phyloP scores from a whole-genome alignment of 2,888 invertebrate genomes.

The Tachina fera region DNA sequence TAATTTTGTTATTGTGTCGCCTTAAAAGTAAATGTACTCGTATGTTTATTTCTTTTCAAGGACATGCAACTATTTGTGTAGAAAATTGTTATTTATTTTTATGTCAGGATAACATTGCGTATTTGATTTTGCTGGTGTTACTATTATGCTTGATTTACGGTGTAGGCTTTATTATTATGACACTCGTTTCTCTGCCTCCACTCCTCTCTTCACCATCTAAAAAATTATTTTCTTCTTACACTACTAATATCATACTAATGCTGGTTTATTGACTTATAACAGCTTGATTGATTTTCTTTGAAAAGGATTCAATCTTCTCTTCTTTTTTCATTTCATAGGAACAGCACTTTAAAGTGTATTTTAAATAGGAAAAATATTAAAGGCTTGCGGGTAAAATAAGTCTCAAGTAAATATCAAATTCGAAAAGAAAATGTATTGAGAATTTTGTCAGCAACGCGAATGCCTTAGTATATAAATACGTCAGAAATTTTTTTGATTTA shows the following conservation, averaged over 20 bases:
- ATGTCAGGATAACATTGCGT: background rate
- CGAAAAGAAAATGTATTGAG: background rate
- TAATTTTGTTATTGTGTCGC: too few relatives aligned
- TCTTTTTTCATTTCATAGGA: background rate
- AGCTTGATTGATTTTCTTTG: constrained; percentile 14
- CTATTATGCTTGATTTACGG: background rate
- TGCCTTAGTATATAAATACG: background rate
- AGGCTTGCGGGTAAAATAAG: background rate
- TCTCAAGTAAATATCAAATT: background rate
- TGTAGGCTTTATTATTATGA: background rate
- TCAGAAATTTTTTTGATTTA: too few relatives aligned
- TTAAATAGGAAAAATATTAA: background rate
- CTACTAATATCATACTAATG: background rate
- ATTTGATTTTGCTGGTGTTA: background rate
- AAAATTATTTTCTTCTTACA: constrained; percentile 4
- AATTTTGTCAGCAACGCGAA: background rate
- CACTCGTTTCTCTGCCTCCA: background rate
- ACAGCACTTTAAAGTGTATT: background rate
- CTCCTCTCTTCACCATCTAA: too few relatives aligned
- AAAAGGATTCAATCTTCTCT: too few relatives aligned
- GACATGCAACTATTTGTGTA: background rate
- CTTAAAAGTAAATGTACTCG: too few relatives aligned
- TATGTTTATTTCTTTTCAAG: constrained; percentile 26
- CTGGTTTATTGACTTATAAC: constrained; percentile 32
- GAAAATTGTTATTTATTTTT: constrained; percentile 37